Base-by-base conservation (phyloP, 2,113 vertebrate species). In the Aphyosemion australe region DNA sequence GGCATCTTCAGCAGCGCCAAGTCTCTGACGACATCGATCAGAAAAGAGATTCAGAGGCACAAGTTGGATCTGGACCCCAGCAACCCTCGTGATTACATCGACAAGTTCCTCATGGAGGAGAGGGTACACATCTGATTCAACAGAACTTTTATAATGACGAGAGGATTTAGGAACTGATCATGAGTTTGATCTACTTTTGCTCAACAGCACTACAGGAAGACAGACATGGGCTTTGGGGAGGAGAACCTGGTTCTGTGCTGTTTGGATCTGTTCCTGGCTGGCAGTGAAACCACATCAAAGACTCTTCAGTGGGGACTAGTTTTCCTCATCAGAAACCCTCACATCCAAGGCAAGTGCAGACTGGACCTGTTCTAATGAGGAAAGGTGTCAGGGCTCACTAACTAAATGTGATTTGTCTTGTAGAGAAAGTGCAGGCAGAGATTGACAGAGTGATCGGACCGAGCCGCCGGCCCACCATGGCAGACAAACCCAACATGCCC, bases 191-290 rank as follows among this genome's bases (percentile, higher is more conserved):
- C 3, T 50, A 60, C 2, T 9, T 74, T 31, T 72, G 16, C 19
- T 18, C 5, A 5, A 64, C 72, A 90, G 84, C 61, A 79, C 3
- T 49, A 49, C 45, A 42, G 19, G 47, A 65, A 80, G 26, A 43
- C 21, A 1, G 2, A 48, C 3, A 21, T 71, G 6, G 91, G 86
- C 3, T 96, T 94, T 72, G 78, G 91, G 0, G 93, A 97, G 9
- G 84, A 82, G 9, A 95, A 97, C 73, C 37, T 94, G 64, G 74
- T 95, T 21, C 90, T 94, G 56, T 96, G 95, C 59, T 90, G 91
- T 41, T 87, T 96, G 8, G 96, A 98, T 87, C 88, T 98, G 74
- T 93, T 97, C 74, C 88, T 96, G 81, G 97, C 96, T 0, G 96
- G 96, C 0, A 97, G 94, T 1, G 97, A 98, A 80, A 96, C 96